A percentile compares a stretch with the other conserved stretches of the same genome.
phyloP scores from a whole-genome alignment of 2,797 vertebrate species.

The Myotis planiceps region DNA sequence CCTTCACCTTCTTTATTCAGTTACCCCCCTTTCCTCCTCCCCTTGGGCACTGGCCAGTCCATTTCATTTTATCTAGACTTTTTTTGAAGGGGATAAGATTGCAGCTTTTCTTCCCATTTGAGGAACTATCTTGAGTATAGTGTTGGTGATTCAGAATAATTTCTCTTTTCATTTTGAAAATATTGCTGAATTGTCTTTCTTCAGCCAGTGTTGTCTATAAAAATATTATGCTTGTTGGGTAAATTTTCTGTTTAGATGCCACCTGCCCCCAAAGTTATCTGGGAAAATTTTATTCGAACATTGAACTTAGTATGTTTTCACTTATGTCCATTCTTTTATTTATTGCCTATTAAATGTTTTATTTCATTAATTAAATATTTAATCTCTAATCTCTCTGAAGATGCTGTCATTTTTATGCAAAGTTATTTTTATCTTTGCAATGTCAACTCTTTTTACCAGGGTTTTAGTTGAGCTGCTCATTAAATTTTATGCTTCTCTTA shows the following conservation, averaged over 20 bases:
- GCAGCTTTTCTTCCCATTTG: background rate
- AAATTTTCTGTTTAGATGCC: background rate
- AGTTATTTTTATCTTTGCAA: background rate
- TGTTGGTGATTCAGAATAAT: background rate
- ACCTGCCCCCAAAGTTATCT: background rate
- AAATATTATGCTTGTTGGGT: background rate
- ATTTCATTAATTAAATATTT: slow-evolving; percentile 33
- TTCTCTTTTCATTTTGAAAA: slow-evolving; percentile 15
- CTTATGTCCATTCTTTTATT: background rate
- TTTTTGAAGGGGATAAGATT: background rate
- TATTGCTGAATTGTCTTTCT: background rate
- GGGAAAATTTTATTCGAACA: background rate
- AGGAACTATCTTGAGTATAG: background rate
- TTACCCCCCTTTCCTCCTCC: too few species aligned
- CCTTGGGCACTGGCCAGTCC: too few species aligned
- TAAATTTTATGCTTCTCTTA: background rate
- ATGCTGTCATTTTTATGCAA: background rate
- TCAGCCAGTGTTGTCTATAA: background rate
- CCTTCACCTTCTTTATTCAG: too few species aligned
- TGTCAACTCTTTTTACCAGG: background rate
- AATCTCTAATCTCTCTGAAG: background rate
- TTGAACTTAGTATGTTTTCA: background rate
- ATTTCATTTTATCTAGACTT: background rate
- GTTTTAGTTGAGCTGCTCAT: background rate
- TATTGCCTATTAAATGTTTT: background rate